Evolutionary conservation across 2,888 invertebrate genomes (phyloP).

Genomic region (Tetragonula carbonaria): DNA sequence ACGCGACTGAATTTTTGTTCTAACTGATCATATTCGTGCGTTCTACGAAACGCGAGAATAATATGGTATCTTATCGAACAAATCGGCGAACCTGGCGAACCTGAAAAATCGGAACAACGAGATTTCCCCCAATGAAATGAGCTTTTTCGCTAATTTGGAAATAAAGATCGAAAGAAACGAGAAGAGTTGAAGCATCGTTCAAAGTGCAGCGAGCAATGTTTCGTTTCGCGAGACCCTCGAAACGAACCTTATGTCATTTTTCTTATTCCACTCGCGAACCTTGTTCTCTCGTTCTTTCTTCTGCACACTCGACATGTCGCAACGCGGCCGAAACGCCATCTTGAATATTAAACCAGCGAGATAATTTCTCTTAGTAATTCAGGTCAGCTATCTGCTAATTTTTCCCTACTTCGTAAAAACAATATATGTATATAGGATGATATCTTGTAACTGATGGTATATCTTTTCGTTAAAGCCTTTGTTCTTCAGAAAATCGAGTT

Average conservation of each 20-base stretch:
- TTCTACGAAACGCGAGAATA: neutral
- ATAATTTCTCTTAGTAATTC: constrained; percentile 49
- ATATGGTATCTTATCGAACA: no score
- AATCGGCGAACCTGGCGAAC: no score
- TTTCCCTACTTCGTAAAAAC: neutral
- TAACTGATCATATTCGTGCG: no score
- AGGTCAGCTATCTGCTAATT: constrained; percentile 37
- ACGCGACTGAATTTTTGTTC: no score
- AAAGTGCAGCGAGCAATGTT: constrained; percentile 14
- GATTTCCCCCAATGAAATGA: neutral
- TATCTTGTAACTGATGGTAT: no score
- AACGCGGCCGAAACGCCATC: constrained; percentile 39
- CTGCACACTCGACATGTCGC: neutral
- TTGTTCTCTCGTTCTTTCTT: constrained; percentile 18
- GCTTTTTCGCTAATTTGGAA: constrained; percentile 39
- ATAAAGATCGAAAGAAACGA: constrained; percentile 18
- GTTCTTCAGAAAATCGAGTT: no score
- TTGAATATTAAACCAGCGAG: constrained; percentile 43
- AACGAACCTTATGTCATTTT: constrained; percentile 18
- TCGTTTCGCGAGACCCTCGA: constrained; percentile 35
- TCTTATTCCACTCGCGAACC: constrained; percentile 2
- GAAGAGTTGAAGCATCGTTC: constrained; percentile 48
- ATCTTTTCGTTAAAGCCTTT: no score
- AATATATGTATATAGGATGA: no score
- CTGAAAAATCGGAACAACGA: no score